phyloP scores from a whole-genome alignment of 2,113 vertebrate genomes.

The Brienomyrus longianalis region DNA sequence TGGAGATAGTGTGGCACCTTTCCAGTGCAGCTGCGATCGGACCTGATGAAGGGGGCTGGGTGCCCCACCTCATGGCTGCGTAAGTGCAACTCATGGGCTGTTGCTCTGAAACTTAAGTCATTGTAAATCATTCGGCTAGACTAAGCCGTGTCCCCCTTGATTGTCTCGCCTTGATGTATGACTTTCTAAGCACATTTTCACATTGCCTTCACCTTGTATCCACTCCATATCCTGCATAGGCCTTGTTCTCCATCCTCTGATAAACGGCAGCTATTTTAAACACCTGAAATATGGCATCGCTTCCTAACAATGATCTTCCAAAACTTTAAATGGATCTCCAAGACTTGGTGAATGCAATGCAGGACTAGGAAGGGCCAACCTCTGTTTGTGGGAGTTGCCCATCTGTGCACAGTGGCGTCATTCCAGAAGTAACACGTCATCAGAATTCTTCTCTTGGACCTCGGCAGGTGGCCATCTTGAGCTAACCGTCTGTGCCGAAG shows the following conservation, averaged over 20 bases:
- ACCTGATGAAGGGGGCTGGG: not conserved
- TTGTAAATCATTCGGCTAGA: not conserved
- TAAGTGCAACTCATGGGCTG: not conserved
- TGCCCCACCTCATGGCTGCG: not conserved
- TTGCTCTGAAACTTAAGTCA: slow-evolving; percentile 4
- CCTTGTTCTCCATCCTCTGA: not conserved
- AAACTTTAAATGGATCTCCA: not conserved
- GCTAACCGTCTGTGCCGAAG: not conserved
- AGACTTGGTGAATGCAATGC: not conserved
- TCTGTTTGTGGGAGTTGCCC: not conserved
- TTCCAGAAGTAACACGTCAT: not conserved
- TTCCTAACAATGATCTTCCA: not conserved
- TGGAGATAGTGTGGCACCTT: not conserved
- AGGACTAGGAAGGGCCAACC: not conserved
- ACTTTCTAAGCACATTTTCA: not conserved
- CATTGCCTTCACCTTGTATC: not conserved
- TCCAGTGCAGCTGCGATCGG: not conserved
- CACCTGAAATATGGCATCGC: not conserved
- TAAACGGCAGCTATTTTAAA: not conserved
- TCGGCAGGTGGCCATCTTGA: not conserved
- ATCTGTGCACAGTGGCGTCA: not conserved
- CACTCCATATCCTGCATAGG: not conserved
- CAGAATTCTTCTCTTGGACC: not conserved
- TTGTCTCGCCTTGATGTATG: not conserved
- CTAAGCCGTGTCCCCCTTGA: not conserved